A percentile compares a stretch with the other conserved stretches of the same genome.
Evolutionary conservation across 1,140 invertebrate genomes (phyloP).

Genomic region (Alviniconcha marisindica): DNA sequence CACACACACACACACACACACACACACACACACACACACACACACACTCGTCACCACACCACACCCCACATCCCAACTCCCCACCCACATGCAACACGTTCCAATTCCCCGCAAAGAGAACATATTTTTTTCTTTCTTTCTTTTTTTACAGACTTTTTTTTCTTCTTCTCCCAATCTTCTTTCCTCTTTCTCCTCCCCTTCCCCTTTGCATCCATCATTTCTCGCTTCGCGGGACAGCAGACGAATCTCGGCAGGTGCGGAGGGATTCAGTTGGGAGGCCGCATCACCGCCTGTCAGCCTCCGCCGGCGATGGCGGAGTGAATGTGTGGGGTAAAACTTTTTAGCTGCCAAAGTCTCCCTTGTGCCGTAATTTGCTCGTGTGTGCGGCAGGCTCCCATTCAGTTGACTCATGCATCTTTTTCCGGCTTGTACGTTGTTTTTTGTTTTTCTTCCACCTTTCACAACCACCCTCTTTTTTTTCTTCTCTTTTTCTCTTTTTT

Average conservation of each 20-base stretch:
- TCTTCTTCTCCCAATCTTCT: background rate
- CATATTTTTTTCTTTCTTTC: background rate
- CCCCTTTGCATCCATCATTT: background rate
- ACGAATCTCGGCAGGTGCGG: background rate
- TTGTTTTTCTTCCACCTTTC: too few relatives aligned
- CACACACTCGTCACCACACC: too few relatives aligned
- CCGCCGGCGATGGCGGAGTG: background rate
- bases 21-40: too few relatives aligned
- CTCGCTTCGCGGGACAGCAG: background rate
- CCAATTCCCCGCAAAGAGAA: background rate
- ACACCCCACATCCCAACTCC: background rate
- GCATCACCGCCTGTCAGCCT: slow-evolving; percentile 19
- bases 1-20: too few relatives aligned
- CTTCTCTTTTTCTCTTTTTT: background rate
- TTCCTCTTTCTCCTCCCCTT: background rate
- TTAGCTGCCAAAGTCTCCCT: background rate
- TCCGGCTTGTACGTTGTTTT: too few relatives aligned
- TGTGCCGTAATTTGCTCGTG: slow-evolving; percentile 3
- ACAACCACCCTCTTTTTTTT: background rate
- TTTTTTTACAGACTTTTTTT: background rate
- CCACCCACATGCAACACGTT: background rate
- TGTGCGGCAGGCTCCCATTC: background rate
- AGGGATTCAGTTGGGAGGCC: slow-evolving; percentile 15
- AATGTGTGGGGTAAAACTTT: slow-evolving; percentile 3
- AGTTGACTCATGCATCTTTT: too few relatives aligned